Base-by-base conservation (phyloP, 2,888 invertebrate species). In the Schrankia costaestrigalis region DNA sequence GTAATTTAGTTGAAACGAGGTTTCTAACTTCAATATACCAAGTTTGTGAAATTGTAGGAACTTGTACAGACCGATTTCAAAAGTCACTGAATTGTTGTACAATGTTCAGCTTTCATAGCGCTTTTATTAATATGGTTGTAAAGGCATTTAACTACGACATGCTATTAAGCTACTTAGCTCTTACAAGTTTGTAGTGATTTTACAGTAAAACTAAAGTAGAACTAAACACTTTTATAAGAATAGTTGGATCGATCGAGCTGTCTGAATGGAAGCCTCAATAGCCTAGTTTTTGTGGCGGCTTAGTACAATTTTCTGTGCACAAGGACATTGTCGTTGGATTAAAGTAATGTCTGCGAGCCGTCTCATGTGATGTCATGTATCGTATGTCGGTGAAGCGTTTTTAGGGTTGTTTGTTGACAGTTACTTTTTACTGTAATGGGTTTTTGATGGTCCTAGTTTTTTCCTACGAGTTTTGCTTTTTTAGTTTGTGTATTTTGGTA, bases 171-270 rank as follows among this genome's bases (percentile, higher is more conserved):
- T n/a, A n/a, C n/a, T n/a, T n/a, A n/a, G n/a, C n/a, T n/a, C n/a
- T n/a, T n/a, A n/a, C n/a, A n/a, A n/a, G n/a, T n/a, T n/a, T n/a
- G n/a, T n/a, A 25, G 14, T 22, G 17, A 29, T 41, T 37, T 36
- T 29, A 35, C 11, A 32, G 19, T 25, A 11, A 19, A 26, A 25
- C 26, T 17, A 31, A 31, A 41, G 21, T 33, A 28, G 35, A 38
- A 36, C 22, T 29, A 22, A 26, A 30, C 26, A 47, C 47, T 55
- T 57, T 56, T 58, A 48, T 61, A 46, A 35, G n/a, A 41, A 38
- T 46, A 54, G 54, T 51, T 26, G 17, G 62, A 71, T 73, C 65
- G 59, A 71, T 70, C 63, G 38, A 40, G 32, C 26, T 18, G 28
- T 25, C 41, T 41, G 46, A 61, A 57, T 47, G 40, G 41, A 40